These are phyloP conservation scores for Thrips palmi DNA, from an alignment of 1,140 invertebrate genomes.

Conservation along the genomic window DNA sequence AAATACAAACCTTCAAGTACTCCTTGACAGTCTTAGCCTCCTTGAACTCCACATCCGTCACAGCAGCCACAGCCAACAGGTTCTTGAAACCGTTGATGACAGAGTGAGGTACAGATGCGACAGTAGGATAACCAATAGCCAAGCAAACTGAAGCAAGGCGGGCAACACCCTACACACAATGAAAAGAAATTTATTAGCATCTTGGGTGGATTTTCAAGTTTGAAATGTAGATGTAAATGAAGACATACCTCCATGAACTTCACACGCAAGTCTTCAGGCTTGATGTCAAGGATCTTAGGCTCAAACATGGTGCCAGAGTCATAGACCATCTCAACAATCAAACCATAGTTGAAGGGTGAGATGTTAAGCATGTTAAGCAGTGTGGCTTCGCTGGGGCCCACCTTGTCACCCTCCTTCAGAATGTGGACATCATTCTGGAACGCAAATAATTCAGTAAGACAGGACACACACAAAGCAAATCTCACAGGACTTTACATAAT, in stretches of 20 bases:
- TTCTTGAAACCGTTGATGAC: conserved; percentile 97
- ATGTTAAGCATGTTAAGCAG: conserved; percentile 99
- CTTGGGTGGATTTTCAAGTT: too few relatives aligned
- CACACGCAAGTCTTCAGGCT: conserved; percentile 79
- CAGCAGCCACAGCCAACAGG: conserved; percentile 86
- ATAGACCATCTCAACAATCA: conserved; percentile 88
- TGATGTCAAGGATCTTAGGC: conserved; percentile 94
- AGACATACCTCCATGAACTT: conserved; percentile 57
- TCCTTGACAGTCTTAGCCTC: conserved; percentile 86
- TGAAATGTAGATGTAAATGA: too few relatives aligned
- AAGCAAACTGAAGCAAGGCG: conserved; percentile 91
- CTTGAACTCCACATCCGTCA: conserved; percentile 87
- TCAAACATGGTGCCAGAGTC: conserved; percentile 96
- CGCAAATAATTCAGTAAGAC: conserved; percentile 13
- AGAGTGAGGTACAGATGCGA: conserved; percentile 92
- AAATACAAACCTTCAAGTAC: conserved; percentile 49
- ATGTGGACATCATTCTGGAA: conserved; percentile 83
- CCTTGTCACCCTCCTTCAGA: conserved; percentile 90
- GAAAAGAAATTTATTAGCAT: too few relatives aligned
- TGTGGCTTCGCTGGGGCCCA: conserved; percentile 95
- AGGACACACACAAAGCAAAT: conserved; percentile 5
- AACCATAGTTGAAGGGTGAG: conserved; percentile 97
- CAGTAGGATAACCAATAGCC: conserved; percentile 84
- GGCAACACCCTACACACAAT: conserved; percentile 58
- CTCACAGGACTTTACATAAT: not conserved